Evolutionary conservation across 2,113 vertebrate species (phyloP).

Genomic region (Callorhinus ursinus): DNA sequence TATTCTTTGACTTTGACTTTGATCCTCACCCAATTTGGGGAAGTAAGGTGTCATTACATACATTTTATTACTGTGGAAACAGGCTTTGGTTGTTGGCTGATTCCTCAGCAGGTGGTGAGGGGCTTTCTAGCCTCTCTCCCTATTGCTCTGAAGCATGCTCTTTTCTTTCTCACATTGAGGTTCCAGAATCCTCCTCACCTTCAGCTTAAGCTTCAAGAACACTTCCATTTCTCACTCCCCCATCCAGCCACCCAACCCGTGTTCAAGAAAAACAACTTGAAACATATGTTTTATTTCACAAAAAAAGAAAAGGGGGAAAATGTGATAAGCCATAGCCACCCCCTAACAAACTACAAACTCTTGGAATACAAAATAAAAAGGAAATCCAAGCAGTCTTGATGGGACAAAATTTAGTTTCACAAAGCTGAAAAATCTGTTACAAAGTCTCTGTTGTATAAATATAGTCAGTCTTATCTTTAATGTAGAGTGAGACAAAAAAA

Average conservation of each 20-base stretch:
- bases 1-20: background rate
- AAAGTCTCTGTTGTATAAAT: slow-evolving; percentile 79
- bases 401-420: slow-evolving; percentile 68
- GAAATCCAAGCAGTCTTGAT: slow-evolving; percentile 9
- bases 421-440: slow-evolving; percentile 74
- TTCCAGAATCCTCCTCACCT: background rate
- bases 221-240: background rate
- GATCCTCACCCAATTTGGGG: background rate
- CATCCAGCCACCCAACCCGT: background rate
- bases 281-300: slow-evolving; percentile 73
- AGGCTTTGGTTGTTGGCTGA: background rate
- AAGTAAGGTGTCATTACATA: background rate
- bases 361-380: slow-evolving; percentile 64
- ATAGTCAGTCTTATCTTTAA: slow-evolving; percentile 77
- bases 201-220: background rate
- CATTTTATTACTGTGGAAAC: background rate
- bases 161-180: background rate
- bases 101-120: background rate
- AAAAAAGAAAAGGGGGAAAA: background rate
- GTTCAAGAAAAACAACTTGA: slow-evolving; percentile 41
- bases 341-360: slow-evolving; percentile 63
- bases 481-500: slow-evolving; percentile 33
- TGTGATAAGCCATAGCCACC: slow-evolving; percentile 36
- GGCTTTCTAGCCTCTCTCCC: background rate
- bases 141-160: background rate